These are phyloP conservation scores for Sarcoramphus papa DNA, from an alignment of 2,797 vertebrate species.

Conservation along the genomic window DNA sequence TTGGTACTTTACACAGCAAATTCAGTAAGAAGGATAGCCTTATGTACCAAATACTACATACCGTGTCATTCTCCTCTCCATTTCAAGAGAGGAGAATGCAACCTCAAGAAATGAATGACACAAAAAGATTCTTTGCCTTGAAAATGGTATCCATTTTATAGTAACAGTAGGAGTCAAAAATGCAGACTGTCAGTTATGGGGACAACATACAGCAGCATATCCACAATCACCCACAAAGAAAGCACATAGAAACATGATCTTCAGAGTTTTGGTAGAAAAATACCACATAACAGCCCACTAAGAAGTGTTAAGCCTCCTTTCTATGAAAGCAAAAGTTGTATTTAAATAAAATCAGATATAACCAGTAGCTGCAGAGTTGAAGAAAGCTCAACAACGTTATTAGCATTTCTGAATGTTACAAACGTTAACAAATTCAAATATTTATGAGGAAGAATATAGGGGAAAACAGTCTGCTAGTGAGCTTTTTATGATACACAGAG, in stretches of 20 bases:
- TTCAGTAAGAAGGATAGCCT: background rate
- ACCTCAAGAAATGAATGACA: background rate
- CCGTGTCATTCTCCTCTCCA: background rate
- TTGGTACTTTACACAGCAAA: background rate
- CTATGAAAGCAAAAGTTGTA: background rate
- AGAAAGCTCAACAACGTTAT: background rate
- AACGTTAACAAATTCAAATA: background rate
- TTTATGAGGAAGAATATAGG: background rate
- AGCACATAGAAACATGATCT: background rate
- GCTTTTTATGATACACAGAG: background rate
- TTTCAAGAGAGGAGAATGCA: background rate
- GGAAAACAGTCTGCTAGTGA: rapidly evolving
- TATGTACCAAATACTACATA: background rate
- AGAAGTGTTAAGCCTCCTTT: background rate
- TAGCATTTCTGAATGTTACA: background rate
- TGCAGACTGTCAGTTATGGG: background rate
- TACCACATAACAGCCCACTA: background rate
- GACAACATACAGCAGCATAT: background rate
- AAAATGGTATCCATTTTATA: background rate
- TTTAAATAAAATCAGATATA: background rate
- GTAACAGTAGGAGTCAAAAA: background rate
- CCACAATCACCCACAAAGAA: background rate
- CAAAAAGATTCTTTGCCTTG: background rate
- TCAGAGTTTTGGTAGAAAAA: background rate
- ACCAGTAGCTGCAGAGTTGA: background rate